Conservation (phyloP, 2,113 vertebrate genomes). For the Calidris pygmaea region DNA sequence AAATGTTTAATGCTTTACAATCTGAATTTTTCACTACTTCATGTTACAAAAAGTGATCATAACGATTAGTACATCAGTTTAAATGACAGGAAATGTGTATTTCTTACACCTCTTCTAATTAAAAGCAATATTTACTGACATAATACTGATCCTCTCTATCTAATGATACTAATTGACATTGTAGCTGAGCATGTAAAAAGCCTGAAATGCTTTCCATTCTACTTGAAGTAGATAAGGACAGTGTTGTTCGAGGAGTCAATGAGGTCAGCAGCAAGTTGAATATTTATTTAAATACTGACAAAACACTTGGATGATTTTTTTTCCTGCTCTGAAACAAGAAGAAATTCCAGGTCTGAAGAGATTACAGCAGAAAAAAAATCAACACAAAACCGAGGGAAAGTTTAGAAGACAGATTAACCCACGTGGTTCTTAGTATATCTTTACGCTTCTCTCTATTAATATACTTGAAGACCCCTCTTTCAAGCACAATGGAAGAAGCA, state of each 20-base stretch:
- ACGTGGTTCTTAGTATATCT: background rate
- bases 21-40: background rate
- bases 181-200: background rate
- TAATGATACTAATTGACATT: background rate
- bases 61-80: background rate
- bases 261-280: background rate
- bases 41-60: background rate
- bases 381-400: background rate
- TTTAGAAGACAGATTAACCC: background rate
- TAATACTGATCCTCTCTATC: background rate
- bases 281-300: background rate
- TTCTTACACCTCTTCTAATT: conserved; percentile 3
- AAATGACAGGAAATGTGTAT: background rate
- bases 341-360: background rate
- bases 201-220: background rate
- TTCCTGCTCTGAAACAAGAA: background rate
- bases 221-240: background rate
- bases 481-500: background rate
- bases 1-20: background rate
- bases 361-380: background rate
- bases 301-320: background rate
- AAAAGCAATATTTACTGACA: background rate
- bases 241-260: background rate
- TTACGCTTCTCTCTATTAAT: background rate
- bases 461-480: background rate